phyloP scores from a whole-genome alignment of 2,797 vertebrate genomes.

The Myioborus miniatus region DNA sequence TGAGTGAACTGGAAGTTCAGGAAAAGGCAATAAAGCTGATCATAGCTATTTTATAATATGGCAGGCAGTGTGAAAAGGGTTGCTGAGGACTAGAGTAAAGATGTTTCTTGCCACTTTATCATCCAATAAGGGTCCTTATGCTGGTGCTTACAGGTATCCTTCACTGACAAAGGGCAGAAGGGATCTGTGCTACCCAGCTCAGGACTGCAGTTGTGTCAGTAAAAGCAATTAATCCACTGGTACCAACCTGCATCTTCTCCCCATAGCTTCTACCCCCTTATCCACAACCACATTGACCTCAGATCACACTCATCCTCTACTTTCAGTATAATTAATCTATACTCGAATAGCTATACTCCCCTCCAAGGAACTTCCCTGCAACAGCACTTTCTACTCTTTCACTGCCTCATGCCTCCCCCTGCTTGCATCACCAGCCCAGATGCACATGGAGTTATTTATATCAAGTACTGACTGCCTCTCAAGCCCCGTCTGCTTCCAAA shows the following conservation, averaged over 20 bases:
- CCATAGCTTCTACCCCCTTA: not conserved
- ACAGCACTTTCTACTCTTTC: not conserved
- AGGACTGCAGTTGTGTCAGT: not conserved
- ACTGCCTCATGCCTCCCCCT: accelerated
- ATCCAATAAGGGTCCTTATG: accelerated
- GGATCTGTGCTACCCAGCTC: not conserved
- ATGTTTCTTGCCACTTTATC: not conserved
- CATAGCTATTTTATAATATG: not conserved
- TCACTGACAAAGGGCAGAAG: not conserved
- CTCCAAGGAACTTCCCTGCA: not conserved
- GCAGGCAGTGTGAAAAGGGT: not conserved
- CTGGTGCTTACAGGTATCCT: not conserved
- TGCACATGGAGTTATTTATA: not conserved
- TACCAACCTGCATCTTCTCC: not conserved
- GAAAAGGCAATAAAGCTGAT: not conserved
- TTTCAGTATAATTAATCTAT: not conserved
- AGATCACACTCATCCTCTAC: not conserved
- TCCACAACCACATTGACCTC: not conserved
- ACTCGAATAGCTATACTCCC: not conserved
- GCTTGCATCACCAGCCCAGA: not conserved
- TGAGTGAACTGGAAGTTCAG: not conserved
- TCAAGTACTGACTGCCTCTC: not conserved
- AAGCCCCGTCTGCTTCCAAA: not conserved
- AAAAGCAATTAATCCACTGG: not conserved
- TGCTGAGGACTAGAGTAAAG: not conserved